Base-by-base conservation (phyloP, 1,140 invertebrate genomes). In the Hydropsyche tenuis region DNA sequence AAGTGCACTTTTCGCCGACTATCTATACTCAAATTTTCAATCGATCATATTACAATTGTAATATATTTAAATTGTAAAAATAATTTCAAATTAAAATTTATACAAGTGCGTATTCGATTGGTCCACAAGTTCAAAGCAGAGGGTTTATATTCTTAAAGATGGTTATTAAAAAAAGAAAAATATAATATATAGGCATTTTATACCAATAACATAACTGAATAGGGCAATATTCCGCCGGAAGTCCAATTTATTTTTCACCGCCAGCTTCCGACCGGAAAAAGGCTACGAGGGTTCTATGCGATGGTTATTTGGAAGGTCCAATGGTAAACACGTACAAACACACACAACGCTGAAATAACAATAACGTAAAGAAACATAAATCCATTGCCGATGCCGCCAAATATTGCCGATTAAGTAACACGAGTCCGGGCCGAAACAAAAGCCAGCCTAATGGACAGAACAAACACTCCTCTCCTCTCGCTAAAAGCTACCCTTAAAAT, bases 381-480 rank as follows among this genome's bases (percentile, higher is more conserved):
- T 53, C 63, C 62, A 76, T 72, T 66, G 42, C 23, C 68, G 48
- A 62, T 74, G 43, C 42, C 42, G 63, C 51, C 71, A 72, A 63
- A 74, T 74, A 77, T 74, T 51, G 66, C 46, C 73, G 73, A 77
- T 77, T 73, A 74, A 68, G 75, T 74, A 77, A 77, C 69, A 74
- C 46, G 75, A 77, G 63, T 46, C 63, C 65, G 48, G 25, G 20
- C 42, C 60, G 71, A 77, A 77, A 77, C 73, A 77, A 72, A 63
- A 63, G 64, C 18, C 27, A 20, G 56, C 25, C 75, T 77, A 77
- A 77, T 77, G 75, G 75, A 64, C 46, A 62, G 64, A 69, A 71
- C 69, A 77, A 74, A 77, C 66, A 74, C 56, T 53, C 43, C 46
- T 70, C 66, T 72, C 66, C 23, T 48, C 3, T 37, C 43, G 23